These are phyloP conservation scores for Myopa tessellatipennis DNA, from an alignment of 2,888 invertebrate species.

Conservation along the genomic window DNA sequence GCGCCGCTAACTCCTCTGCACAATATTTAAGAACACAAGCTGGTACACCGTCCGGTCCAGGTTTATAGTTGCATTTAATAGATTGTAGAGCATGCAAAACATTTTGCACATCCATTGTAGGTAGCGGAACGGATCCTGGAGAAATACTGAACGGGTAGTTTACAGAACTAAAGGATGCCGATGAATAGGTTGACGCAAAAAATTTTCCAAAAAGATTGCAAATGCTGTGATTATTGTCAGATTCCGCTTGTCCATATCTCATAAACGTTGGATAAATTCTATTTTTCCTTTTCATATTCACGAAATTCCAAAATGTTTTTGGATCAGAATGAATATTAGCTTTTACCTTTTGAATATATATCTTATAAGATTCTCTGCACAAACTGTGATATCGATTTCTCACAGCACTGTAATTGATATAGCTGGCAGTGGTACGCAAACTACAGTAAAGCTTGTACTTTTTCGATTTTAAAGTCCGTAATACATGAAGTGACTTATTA, in stretches of 20 bases:
- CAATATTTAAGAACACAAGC: constrained; percentile 5
- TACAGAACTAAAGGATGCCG: not conserved
- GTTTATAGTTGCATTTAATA: not conserved
- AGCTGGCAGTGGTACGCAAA: too few relatives aligned
- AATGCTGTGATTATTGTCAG: not conserved
- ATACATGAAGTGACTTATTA: not conserved
- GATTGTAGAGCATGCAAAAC: not conserved
- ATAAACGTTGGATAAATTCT: not conserved
- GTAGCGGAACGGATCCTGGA: not conserved
- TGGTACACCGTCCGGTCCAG: constrained; percentile 4
- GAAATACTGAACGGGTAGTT: not conserved
- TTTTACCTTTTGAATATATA: too few relatives aligned
- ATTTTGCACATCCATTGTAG: not conserved
- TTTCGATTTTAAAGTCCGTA: not conserved
- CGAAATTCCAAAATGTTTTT: constrained; percentile 15
- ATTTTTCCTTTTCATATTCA: constrained; percentile 2
- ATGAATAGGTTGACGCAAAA: not conserved
- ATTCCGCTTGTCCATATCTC: not conserved
- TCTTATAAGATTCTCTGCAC: not conserved
- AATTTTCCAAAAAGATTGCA: constrained; percentile 1
- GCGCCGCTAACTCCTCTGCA: not conserved
- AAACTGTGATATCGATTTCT: too few relatives aligned
- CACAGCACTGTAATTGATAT: too few relatives aligned
- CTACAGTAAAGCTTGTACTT: too few relatives aligned
- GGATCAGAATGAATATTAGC: not conserved